A percentile compares a stretch with the other conserved stretches of the same genome.
phyloP scores from a whole-genome alignment of 1,140 invertebrate genomes.

The Medauroidea extradentata region DNA sequence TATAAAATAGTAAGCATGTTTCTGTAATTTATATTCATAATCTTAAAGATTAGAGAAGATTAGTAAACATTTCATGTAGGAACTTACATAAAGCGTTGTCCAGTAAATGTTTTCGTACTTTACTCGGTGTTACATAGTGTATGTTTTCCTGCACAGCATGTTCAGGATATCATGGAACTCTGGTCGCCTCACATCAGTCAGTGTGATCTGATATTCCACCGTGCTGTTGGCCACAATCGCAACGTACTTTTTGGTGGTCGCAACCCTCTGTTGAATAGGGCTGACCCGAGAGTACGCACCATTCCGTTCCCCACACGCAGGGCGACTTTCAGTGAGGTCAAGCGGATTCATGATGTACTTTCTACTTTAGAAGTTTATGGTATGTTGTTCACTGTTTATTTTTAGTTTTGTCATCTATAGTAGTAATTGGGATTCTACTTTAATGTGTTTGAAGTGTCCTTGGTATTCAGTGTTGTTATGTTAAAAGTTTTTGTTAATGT shows the following conservation, averaged over 20 bases:
- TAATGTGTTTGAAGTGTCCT: not conserved
- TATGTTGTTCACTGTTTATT: conserved; percentile 34
- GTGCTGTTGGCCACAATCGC: conserved; percentile 72
- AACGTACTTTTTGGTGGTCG: conserved; percentile 70
- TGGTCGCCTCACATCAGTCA: conserved; percentile 64
- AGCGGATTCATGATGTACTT: conserved; percentile 67
- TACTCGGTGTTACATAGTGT: too few relatives aligned
- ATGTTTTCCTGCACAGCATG: conserved; percentile 59
- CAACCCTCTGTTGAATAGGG: conserved; percentile 59
- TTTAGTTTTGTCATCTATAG: not conserved
- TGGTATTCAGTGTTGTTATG: not conserved
- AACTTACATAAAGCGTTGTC: too few relatives aligned
- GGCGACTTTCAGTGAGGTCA: conserved; percentile 76
- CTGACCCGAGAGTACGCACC: conserved; percentile 60
- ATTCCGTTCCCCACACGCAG: conserved; percentile 80
- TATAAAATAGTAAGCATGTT: too few relatives aligned
- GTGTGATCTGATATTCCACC: conserved; percentile 73
- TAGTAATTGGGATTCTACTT: not conserved
- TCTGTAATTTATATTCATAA: too few relatives aligned
- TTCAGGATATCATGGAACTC: conserved; percentile 65
- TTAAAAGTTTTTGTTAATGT: not conserved
- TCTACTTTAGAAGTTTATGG: conserved; percentile 71
- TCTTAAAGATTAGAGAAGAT: too few relatives aligned
- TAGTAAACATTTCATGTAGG: too few relatives aligned
- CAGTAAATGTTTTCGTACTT: too few relatives aligned